A percentile compares a stretch with the other conserved stretches of the same genome.
Evolutionary conservation across 1,140 invertebrate genomes (phyloP).

Genomic region (Drosophila ananassae): DNA sequence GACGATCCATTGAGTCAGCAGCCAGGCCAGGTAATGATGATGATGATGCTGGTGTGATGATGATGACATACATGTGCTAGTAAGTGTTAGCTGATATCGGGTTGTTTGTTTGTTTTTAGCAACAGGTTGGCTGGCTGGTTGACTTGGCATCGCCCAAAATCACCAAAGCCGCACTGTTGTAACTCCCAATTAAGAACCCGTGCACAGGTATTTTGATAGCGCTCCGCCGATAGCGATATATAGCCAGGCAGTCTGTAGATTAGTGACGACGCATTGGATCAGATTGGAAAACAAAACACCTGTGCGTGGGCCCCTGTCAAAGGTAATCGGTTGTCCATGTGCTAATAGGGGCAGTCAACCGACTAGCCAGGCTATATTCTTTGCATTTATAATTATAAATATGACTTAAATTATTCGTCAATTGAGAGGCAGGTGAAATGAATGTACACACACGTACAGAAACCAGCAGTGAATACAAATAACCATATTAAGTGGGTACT

Average conservation of each 20-base stretch:
- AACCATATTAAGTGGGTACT: slow-evolving; percentile 66
- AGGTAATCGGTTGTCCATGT: slow-evolving; percentile 58
- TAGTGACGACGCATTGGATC: slow-evolving; percentile 27
- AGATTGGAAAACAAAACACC: slow-evolving; percentile 23
- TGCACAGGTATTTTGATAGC: slow-evolving; percentile 45
- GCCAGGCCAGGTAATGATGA: slow-evolving; percentile 50
- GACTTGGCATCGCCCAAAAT: slow-evolving; percentile 46
- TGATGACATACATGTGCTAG: slow-evolving; percentile 61
- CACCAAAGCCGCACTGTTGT: slow-evolving; percentile 28
- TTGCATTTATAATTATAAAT: slow-evolving; percentile 67
- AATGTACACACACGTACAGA: slow-evolving; percentile 36
- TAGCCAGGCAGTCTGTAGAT: slow-evolving; percentile 26
- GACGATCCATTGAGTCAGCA: slow-evolving; percentile 62
- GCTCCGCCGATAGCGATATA: slow-evolving; percentile 20
- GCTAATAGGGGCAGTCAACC: slow-evolving; percentile 63
- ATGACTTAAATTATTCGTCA: slow-evolving; percentile 71
- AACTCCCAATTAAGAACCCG: slow-evolving; percentile 55
- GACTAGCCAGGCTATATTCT: slow-evolving; percentile 37
- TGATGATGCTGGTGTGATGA: slow-evolving; percentile 51
- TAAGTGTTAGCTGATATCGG: slow-evolving; percentile 45
- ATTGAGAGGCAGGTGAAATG: slow-evolving; percentile 61
- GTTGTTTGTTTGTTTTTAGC: slow-evolving; percentile 61
- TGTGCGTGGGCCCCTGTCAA: slow-evolving; percentile 53
- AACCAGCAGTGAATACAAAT: slow-evolving; percentile 33
- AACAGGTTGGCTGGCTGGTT: slow-evolving; percentile 24